phyloP scores from a whole-genome alignment of 2,113 vertebrate genomes.

The Mobula birostris region DNA sequence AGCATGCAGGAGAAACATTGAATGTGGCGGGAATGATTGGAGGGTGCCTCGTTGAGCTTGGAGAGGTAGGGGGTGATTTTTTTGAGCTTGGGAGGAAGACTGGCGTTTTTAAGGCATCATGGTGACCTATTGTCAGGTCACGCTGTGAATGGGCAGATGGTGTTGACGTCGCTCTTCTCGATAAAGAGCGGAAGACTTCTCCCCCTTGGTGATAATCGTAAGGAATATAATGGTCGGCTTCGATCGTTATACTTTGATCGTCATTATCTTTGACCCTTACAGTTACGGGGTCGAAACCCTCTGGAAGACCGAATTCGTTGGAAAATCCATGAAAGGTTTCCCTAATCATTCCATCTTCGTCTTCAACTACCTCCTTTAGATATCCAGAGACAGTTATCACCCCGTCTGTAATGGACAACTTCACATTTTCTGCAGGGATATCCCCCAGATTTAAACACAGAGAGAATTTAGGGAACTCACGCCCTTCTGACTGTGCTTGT shows the following conservation, averaged over 20 bases:
- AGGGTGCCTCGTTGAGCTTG: too few relatives aligned
- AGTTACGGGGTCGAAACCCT: neutral
- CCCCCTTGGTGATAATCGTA: neutral
- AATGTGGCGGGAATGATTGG: too few relatives aligned
- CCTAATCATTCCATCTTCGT: constrained; percentile 27
- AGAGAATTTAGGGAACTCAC: neutral
- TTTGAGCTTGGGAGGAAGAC: neutral
- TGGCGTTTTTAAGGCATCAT: neutral
- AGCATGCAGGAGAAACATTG: neutral
- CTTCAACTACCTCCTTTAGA: neutral
- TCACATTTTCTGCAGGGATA: neutral
- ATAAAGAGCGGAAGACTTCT: too few relatives aligned
- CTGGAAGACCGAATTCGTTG: constrained; percentile 23
- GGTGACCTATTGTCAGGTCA: neutral
- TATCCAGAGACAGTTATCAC: neutral
- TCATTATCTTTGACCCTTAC: neutral
- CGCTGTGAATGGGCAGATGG: neutral
- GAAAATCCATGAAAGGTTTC: constrained; percentile 31
- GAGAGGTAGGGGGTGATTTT: neutral
- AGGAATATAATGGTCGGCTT: constrained; percentile 1
- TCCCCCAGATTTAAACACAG: constrained; percentile 31
- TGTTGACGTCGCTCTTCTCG: neutral
- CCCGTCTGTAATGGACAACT: neutral
- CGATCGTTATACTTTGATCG: neutral
- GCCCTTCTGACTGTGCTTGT: neutral